Evolutionary conservation across 2,888 invertebrate genomes (phyloP), one percentile per base, ranked within the genome.

Genomic region (Drosophila barbarae): DNA sequence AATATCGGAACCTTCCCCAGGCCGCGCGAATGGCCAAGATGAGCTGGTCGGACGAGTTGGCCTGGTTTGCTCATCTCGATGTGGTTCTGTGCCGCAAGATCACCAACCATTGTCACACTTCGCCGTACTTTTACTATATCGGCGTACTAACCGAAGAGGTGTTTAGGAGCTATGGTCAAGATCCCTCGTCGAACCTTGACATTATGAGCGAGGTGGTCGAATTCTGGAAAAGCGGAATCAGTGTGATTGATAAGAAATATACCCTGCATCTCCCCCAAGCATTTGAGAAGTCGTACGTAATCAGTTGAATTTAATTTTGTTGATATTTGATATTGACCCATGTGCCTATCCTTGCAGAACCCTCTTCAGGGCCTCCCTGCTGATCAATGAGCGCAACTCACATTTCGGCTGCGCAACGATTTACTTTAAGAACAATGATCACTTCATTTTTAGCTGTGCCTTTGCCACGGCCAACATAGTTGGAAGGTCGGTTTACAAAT

Each of bases 21-120:
- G 77, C 78, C 2, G 76, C 63, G 7, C 69, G 64, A 5, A 78
- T 78, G 72, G 50, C 50, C 0, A 51, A 4, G 36, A 71, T 78
- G 72, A 6, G 8, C 13, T 76, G 76, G 77, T 50, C 71, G 36
- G 13, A 12, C 0, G 65, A 77, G 15, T 30, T 76, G 64, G 74
- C 65, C 9, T 18, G 41, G 6, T 71, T 68, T 12, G 71, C 78
- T 7, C 23, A 15, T 21, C 34, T 6, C 66, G 55, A 0, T 66
- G 74, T 47, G 21, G 13, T 47, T 13, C 13, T 21, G 15, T 21
- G 10, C 1, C 5, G 0, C 3, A 4, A 42, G n/a, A 3, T 5
- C 5, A 38, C 47, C 0, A 9, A 35, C 3, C 50, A 46, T 0
- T 49, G 46, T 8, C 52, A 70, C 47, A 59, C 44, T 13, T 72